Base-by-base conservation (phyloP, 2,113 vertebrate genomes). In the Barnardius zonarius region DNA sequence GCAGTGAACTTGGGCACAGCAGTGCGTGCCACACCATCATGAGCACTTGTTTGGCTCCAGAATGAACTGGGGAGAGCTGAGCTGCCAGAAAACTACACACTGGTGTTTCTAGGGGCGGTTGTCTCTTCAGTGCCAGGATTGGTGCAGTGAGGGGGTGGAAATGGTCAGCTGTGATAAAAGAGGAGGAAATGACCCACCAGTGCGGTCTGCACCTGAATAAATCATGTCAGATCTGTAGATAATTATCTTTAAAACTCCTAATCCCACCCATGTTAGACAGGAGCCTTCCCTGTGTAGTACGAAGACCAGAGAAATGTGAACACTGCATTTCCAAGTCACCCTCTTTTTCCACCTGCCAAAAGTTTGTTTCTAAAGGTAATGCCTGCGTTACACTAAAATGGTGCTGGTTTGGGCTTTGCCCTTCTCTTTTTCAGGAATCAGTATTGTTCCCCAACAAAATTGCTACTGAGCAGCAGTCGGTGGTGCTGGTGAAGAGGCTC, bases 401-500 rank as follows among this genome's bases (percentile, higher is more conserved):
- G 33, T 30, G 70, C 48, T 63, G 4, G 27, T 73, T 83, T 13
- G 57, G 66, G 37, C 37, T 10, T 68, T 91, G 31, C 52, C 22
- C 0, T 69, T 70, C 52, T 88, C 5, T 48, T 48, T 93, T 81
- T 23, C 90, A 97, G 97, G 96, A 92, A 12, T 33, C n/a, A 1
- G 22, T 89, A 86, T 23, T 94, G 52, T 97, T 98, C 62, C 97
- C 97, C 81, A 89, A 44, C 59, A 83, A 81, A 83, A 67, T 98
- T 41, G 61, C 44, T 46, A 96, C 95, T 2, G 93, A 97, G 90
- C 94, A 94, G 39, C 95, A 98, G 86, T 98, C 98, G 10, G 7
- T 97, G 90, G 85, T 92, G 85, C 91, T 98, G 95, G 95, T 98
- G 96, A 98, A 98, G 70, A 98, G 83, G 33, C 97, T 98, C 27